Conservation (phyloP, 2,888 invertebrate species). For the Galerucella calmariensis region DNA sequence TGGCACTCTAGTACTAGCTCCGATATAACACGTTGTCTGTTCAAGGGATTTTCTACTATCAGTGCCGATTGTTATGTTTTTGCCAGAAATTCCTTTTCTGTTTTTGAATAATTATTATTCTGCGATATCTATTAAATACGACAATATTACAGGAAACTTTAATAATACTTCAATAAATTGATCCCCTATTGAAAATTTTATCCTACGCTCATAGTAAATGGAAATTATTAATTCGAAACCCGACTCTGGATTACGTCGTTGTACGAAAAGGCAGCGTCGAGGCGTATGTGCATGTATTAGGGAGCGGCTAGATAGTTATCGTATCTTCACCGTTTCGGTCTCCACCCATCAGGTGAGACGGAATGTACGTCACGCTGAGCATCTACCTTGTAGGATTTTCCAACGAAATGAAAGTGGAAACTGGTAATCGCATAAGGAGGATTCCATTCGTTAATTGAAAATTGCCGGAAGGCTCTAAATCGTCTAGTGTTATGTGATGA, state of each 20-base stretch:
- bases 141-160: too few species aligned
- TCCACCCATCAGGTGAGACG: conserved; percentile 20
- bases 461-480: conserved; percentile 8
- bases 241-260: background rate
- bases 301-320: conserved; percentile 7
- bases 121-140: too few species aligned
- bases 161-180: too few species aligned
- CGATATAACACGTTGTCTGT: too few species aligned
- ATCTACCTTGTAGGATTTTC: conserved; percentile 21
- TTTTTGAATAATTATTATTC: too few species aligned
- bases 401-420: conserved; percentile 31
- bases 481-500: background rate
- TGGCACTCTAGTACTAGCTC: too few species aligned
- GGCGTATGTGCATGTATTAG: background rate
- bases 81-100: too few species aligned
- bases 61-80: too few species aligned
- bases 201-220: too few species aligned
- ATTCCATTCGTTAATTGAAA: conserved; percentile 34
- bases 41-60: too few species aligned
- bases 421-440: conserved; percentile 25
- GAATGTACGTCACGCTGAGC: conserved; percentile 22
- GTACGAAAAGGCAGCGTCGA: background rate
- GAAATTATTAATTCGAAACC: background rate
- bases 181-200: too few species aligned
- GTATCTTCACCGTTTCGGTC: conserved; percentile 11